Percentiles rank a stretch among this genome's conserved stretches.
phyloP scores from a whole-genome alignment of 2,888 invertebrate genomes.

The Xylota sylvarum region DNA sequence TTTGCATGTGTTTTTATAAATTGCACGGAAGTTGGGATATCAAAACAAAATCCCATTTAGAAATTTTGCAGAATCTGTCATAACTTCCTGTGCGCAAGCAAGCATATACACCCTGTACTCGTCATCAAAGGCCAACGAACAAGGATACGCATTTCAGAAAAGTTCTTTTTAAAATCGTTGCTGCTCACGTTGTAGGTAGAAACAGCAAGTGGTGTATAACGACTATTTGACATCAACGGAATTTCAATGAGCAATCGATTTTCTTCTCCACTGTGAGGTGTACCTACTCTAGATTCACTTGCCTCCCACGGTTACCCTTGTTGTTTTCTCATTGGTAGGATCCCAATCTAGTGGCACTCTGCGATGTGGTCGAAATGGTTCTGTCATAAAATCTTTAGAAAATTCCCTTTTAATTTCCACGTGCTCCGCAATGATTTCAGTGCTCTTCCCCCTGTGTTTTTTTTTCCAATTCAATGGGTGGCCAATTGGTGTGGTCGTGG shows the following conservation, averaged over 20 bases:
- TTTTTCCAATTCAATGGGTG: conserved; percentile 45
- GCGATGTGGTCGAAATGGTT: conserved; percentile 23
- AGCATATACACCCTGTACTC: conserved; percentile 37
- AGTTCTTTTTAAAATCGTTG: conserved; percentile 48
- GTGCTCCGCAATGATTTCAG: conserved; percentile 57
- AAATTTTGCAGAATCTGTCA: conserved; percentile 52
- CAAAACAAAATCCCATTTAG: conserved; percentile 16
- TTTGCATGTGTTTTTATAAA: conserved; percentile 7
- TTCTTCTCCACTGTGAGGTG: conserved; percentile 50
- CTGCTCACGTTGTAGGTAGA: conserved; percentile 40
- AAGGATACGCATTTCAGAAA: conserved; percentile 11
- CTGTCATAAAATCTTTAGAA: conserved; percentile 57
- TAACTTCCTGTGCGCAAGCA: conserved; percentile 27
- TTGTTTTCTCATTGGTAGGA: conserved; percentile 1
- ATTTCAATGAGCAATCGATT: conserved; percentile 78
- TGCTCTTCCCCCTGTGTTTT: conserved; percentile 23
- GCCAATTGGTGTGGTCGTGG: conserved; percentile 46
- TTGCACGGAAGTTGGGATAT: background rate
- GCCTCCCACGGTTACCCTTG: background rate
- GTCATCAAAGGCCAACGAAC: conserved; percentile 24
- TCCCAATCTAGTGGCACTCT: conserved; percentile 7
- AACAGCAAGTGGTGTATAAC: conserved; percentile 75
- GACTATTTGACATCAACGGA: conserved; percentile 77
- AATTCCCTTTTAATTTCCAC: conserved; percentile 67
- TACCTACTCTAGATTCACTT: background rate